Base-by-base conservation (phyloP, 2,888 invertebrate genomes). In the Polietes domitor region DNA sequence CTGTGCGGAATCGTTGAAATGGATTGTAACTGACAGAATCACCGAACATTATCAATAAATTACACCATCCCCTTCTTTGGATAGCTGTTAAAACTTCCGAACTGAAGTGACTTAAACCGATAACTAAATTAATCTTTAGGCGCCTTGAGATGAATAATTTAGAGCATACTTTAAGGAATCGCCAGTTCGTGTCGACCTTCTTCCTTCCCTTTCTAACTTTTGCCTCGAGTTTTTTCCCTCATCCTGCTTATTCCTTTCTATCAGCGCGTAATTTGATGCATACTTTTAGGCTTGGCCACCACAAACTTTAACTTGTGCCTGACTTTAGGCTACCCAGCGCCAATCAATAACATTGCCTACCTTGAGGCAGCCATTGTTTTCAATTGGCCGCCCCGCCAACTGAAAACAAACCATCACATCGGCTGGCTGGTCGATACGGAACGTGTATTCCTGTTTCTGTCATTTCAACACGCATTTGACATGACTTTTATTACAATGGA, bases 401-500 rank as follows among this genome's bases (percentile, higher is more conserved):
- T 7, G 12, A 12, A 28, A 26, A 63, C 26, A 61, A 83, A 72
- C 3, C 47, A 73, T 77, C 58, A 77, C 58, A 77, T 77, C 50
- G 74, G 32, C 71, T 77, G 79, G 74, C 32, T 41, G 43, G 19
- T 9, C 19, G 21, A 24, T 74, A 58, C 65, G 65, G 53, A 73
- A 24, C 28, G 63, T 32, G 63, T 32, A 61, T 63, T 75, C 68
- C 68, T 70, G 61, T 79, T 50, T 76, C 63, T 74, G 71, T 50
- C 80, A 78, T 73, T 68, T 76, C 72, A 84, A 84, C 84, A 75
- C 81, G 78, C 81, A 65, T 70, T 84, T 84, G 78, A 81, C 78
- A 81, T 84, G 84, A 81, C 84, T 84, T 84, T 84, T 81, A 84
- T 84, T 84, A 81, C 78, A 81, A 84, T 73, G 79, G 84, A 84